These are phyloP conservation scores for Pelecanus crispus DNA, from an alignment of 2,113 vertebrate genomes.

Conservation along the genomic window DNA sequence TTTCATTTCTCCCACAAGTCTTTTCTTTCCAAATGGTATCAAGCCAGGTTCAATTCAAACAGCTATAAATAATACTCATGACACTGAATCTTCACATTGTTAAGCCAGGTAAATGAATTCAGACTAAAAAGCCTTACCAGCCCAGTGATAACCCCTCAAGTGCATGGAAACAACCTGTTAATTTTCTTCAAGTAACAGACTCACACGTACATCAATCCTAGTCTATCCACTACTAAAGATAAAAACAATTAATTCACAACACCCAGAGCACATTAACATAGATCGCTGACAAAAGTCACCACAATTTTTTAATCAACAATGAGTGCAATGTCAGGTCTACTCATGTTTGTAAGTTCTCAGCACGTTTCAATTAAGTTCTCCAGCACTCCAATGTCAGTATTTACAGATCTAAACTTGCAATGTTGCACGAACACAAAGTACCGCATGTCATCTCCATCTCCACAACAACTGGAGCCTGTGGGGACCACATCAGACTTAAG, in stretches of 20 bases:
- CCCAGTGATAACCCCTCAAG: neutral
- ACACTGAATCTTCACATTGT: neutral
- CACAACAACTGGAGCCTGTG: neutral
- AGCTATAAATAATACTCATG: neutral
- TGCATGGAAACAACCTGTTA: neutral
- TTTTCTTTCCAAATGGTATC: neutral
- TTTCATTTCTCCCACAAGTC: neutral
- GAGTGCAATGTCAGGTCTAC: neutral
- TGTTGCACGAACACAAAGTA: neutral
- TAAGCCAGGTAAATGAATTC: neutral
- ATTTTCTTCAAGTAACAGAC: neutral
- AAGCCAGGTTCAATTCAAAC: neutral
- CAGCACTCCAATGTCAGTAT: neutral
- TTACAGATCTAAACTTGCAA: neutral
- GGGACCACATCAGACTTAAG: neutral
- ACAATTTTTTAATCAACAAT: neutral
- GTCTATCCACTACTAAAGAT: neutral
- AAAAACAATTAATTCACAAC: neutral
- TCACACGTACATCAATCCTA: neutral
- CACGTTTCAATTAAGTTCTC: neutral
- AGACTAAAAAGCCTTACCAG: neutral
- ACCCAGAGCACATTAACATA: neutral
- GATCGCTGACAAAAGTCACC: neutral
- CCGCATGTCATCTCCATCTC: neutral
- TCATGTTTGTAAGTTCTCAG: neutral